Conservation (phyloP, 1,140 invertebrate species). For the Eueides isabella region DNA sequence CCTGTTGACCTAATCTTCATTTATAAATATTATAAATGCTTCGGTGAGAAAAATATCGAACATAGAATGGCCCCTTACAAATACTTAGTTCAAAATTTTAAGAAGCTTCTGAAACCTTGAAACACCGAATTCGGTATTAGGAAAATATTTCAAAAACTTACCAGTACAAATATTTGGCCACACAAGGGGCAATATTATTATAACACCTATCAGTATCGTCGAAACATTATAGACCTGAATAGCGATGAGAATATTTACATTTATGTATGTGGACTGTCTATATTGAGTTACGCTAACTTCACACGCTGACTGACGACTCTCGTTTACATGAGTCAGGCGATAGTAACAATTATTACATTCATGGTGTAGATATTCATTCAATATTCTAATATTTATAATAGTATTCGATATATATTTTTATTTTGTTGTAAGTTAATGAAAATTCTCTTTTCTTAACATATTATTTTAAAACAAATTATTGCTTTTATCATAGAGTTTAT, state of each 20-base stretch:
- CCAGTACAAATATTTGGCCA: slow-evolving; percentile 52
- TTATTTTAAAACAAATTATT: slow-evolving; percentile 2
- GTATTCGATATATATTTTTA: neutral
- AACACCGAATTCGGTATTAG: slow-evolving; percentile 6
- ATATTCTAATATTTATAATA: neutral
- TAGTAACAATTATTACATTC: neutral
- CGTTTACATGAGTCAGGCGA: neutral
- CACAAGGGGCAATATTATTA: slow-evolving; percentile 46
- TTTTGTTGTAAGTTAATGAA: neutral
- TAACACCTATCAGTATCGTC: neutral
- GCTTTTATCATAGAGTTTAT: slow-evolving; percentile 2
- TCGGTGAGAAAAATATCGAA: slow-evolving; percentile 21
- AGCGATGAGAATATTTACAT: neutral
- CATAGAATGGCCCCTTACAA: slow-evolving; percentile 33
- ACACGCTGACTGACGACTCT: neutral
- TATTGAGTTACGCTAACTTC: neutral
- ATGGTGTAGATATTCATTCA: neutral
- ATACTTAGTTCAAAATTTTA: slow-evolving; percentile 20
- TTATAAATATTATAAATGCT: slow-evolving; percentile 42
- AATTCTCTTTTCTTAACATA: neutral
- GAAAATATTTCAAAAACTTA: slow-evolving; percentile 44
- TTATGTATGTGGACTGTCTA: neutral
- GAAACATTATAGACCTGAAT: slow-evolving; percentile 5
- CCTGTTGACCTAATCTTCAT: slow-evolving; percentile 53
- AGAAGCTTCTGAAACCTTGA: slow-evolving; percentile 21